These are phyloP conservation scores for Coelinius sp. DNA, from an alignment of 2,888 invertebrate genomes.

Conservation along the genomic window DNA sequence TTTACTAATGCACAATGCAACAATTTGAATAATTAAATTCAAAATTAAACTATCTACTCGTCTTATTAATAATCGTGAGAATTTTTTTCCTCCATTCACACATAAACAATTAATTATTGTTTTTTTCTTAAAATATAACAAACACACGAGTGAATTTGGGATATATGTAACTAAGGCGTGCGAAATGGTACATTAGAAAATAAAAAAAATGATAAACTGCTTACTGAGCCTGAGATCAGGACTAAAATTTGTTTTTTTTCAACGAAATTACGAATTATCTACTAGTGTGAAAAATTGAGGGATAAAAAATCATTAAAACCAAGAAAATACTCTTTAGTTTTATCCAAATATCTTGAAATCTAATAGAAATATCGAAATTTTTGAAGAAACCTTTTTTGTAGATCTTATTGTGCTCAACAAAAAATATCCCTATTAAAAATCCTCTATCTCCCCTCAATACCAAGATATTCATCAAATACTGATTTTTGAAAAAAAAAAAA, in stretches of 20 bases:
- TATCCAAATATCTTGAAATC: background rate
- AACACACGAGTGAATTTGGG: background rate
- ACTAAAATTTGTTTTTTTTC: constrained; percentile 42
- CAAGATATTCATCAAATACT: too few relatives aligned
- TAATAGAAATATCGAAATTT: too few relatives aligned
- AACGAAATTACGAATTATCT: constrained; percentile 25
- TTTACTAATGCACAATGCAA: constrained; percentile 16
- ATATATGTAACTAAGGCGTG: background rate
- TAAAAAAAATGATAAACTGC: background rate
- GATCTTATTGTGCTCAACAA: too few relatives aligned
- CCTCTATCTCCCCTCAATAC: too few relatives aligned
- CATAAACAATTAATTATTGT: background rate
- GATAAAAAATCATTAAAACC: background rate
- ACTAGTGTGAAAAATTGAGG: constrained; percentile 27
- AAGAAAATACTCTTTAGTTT: background rate
- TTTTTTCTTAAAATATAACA: background rate
- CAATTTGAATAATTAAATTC: constrained; percentile 17
- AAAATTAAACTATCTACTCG: background rate
- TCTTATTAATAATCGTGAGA: constrained; percentile 11
- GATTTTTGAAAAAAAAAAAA: too few relatives aligned
- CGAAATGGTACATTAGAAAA: background rate
- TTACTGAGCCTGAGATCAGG: constrained; percentile 51
- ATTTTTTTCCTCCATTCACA: constrained; percentile 11
- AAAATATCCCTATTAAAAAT: background rate
- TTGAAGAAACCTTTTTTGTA: too few relatives aligned